These are phyloP conservation scores for Corythornis vintsioides DNA, from an alignment of 2,113 vertebrate species.

Conservation along the genomic window DNA sequence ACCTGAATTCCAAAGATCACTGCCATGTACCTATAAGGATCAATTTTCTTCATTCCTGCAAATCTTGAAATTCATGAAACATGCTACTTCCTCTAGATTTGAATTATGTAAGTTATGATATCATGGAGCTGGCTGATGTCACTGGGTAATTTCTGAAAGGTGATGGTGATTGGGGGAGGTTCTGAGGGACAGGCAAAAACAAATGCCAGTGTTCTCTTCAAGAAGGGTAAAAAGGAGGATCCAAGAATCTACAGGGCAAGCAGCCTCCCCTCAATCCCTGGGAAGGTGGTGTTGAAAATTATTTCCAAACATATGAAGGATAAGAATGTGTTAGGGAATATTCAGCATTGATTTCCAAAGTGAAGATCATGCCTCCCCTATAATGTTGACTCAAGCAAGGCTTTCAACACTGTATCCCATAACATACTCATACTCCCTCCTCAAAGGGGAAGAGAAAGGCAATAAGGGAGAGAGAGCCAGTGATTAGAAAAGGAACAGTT, in stretches of 20 bases:
- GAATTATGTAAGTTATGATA: not conserved
- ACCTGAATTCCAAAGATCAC: not conserved
- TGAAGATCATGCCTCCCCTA: not conserved
- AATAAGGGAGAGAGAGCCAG: no score
- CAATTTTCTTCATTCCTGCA: not conserved
- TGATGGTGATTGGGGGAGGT: not conserved
- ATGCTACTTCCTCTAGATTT: not conserved
- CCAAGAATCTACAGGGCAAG: not conserved
- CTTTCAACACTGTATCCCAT: not conserved
- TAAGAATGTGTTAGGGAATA: not conserved
- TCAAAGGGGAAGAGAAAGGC: no score
- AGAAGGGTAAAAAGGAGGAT: not conserved
- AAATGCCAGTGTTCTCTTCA: not conserved
- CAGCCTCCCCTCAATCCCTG: not conserved
- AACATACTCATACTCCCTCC: not conserved
- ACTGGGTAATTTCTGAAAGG: not conserved
- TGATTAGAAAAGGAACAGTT: no score
- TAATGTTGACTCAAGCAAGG: not conserved
- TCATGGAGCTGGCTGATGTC: not conserved
- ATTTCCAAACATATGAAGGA: not conserved
- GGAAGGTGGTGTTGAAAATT: not conserved
- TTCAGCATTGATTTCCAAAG: not conserved
- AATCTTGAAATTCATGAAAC: not conserved
- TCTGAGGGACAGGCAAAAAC: not conserved
- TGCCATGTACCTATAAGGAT: not conserved